phyloP scores from a whole-genome alignment of 2,888 invertebrate species.

The Rhorus exstirpatorius region DNA sequence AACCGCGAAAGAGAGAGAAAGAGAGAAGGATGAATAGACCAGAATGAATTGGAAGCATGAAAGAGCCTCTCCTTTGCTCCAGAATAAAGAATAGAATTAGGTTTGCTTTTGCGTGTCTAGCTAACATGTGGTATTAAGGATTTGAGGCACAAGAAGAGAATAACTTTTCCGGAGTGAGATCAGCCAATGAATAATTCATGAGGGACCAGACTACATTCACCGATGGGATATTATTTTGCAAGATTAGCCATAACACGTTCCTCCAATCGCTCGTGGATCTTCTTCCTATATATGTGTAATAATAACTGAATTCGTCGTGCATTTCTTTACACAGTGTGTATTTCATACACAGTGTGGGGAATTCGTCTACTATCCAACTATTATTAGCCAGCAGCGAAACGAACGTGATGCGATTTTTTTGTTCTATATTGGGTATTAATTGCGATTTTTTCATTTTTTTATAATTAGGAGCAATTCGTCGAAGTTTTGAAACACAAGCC shows the following conservation, averaged over 20 bases:
- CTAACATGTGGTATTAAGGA: slow-evolving; percentile 21
- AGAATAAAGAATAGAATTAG: slow-evolving; percentile 59
- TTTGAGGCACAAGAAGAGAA: slow-evolving; percentile 12
- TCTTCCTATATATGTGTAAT: no score
- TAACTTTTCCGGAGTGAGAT: slow-evolving; percentile 34
- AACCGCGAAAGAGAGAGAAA: neutral
- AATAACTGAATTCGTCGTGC: neutral
- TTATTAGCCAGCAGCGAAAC: slow-evolving; percentile 52
- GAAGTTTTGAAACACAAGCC: no score
- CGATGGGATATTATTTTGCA: slow-evolving; percentile 26
- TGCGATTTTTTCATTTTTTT: neutral
- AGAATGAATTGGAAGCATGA: slow-evolving; percentile 9
- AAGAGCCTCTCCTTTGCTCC: slow-evolving; percentile 10
- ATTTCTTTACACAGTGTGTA: no score
- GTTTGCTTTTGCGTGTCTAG: slow-evolving; percentile 25
- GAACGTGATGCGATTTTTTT: slow-evolving; percentile 27
- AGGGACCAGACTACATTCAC: slow-evolving; percentile 22
- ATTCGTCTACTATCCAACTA: no score
- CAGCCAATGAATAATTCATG: slow-evolving; percentile 56
- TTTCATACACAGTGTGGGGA: no score
- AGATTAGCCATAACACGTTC: neutral
- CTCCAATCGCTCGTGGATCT: neutral
- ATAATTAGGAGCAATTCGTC: neutral
- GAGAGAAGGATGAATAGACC: neutral
- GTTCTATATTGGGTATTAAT: neutral